Evolutionary conservation across 53 echinoderm and acorn worm species (phyloP).

Genomic region (Holothuria leucospilota): DNA sequence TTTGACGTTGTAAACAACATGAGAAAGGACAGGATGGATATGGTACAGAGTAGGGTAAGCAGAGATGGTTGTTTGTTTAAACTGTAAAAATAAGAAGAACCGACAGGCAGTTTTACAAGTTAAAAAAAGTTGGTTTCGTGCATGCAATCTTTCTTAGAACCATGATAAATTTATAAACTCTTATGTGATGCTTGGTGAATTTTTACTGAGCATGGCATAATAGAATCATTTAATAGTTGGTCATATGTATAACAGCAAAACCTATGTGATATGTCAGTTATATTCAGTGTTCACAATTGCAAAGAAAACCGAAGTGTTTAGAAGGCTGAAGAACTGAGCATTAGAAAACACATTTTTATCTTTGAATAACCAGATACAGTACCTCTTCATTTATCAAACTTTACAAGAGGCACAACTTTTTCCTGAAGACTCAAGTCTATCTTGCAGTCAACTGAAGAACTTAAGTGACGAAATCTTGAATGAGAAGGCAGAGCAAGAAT

Average conservation of each 20-base stretch:
- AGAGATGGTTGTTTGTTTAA: not conserved
- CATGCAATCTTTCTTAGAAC: too few relatives aligned
- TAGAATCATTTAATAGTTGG: too few relatives aligned
- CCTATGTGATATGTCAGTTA: not conserved
- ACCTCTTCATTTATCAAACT: constrained; percentile 7
- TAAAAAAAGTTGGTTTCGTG: too few relatives aligned
- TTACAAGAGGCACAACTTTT: not conserved
- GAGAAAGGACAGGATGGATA: constrained; percentile 69
- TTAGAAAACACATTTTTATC: not conserved
- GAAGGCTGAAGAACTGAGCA: not conserved
- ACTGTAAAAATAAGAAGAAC: not conserved
- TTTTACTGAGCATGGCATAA: too few relatives aligned
- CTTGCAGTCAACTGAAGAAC: not conserved
- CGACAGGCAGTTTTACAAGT: not conserved
- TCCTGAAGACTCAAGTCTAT: not conserved
- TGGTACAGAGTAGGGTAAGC: constrained; percentile 73
- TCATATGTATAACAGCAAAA: too few relatives aligned
- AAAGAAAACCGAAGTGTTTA: too few relatives aligned
- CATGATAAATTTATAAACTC: too few relatives aligned
- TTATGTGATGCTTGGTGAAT: too few relatives aligned
- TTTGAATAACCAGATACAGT: constrained; percentile 8
- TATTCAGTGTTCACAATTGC: too few relatives aligned
- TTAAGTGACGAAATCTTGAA: not conserved
- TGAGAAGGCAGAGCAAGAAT: constrained; percentile 2
- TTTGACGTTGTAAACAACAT: constrained; percentile 57